These are phyloP conservation scores for Sparidentex hasta DNA, from an alignment of 2,797 vertebrate species.

Conservation along the genomic window DNA sequence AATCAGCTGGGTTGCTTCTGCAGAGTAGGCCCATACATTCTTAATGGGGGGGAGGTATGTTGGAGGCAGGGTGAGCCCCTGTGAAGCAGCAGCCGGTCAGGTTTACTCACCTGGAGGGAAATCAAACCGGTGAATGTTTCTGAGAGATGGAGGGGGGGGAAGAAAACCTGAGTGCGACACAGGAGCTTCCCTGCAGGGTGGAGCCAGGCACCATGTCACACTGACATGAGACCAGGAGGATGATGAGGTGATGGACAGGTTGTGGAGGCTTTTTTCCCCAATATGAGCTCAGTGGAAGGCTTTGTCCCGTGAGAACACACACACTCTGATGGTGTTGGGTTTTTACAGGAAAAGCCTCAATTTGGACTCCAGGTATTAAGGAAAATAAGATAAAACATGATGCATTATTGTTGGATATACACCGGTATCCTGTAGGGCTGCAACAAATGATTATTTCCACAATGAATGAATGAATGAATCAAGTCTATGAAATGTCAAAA, in stretches of 20 bases:
- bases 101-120: neutral
- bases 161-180: neutral
- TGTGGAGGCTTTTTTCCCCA: conserved; percentile 3
- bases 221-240: neutral
- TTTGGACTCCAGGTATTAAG: neutral
- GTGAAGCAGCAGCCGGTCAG: conserved; percentile 17
- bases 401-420: neutral
- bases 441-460: no score
- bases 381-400: neutral
- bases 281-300: neutral
- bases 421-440: neutral
- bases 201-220: conserved; percentile 39
- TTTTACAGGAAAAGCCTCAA: conserved; percentile 1
- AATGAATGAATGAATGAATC: no score
- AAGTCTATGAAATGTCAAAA: no score
- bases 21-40: conserved; percentile 57
- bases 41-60: conserved; percentile 54
- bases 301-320: neutral
- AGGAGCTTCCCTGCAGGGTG: conserved; percentile 41
- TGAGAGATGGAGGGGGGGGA: neutral
- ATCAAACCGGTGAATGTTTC: conserved; percentile 14
- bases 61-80: conserved; percentile 34
- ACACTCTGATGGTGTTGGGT: neutral
- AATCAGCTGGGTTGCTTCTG: conserved; percentile 49
- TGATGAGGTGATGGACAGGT: neutral